Conservation (phyloP, 2,797 vertebrate species). For the Pempheris klunzingeri region DNA sequence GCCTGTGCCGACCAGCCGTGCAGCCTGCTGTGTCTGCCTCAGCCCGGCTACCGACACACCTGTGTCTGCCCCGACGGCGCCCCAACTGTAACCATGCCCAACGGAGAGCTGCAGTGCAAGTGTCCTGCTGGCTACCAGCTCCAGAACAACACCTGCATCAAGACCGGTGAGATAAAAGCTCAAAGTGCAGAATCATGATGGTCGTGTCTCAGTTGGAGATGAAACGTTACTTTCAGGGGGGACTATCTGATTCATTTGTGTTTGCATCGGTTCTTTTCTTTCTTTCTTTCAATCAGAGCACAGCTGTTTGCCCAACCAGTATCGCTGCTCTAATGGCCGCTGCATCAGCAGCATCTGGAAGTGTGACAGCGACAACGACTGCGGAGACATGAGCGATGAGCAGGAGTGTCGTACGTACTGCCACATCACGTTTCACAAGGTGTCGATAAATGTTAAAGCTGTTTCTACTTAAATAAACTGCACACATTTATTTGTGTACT, state of each 20-base stretch:
- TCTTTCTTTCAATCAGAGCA: conserved; percentile 82
- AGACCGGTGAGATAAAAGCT: conserved; percentile 85
- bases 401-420: conserved; percentile 93
- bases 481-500: background rate
- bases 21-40: conserved; percentile 94
- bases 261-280: background rate
- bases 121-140: conserved; percentile 90
- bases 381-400: conserved; percentile 98
- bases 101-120: conserved; percentile 90
- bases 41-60: conserved; percentile 87
- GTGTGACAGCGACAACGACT: conserved; percentile 98
- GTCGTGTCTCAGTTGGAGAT: background rate
- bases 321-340: conserved; percentile 94
- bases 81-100: conserved; percentile 81
- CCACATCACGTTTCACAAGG: background rate
- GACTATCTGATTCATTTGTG: background rate
- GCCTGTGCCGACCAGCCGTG: conserved; percentile 91
- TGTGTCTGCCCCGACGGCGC: conserved; percentile 93
- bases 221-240: background rate
- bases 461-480: no score
- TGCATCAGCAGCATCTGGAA: conserved; percentile 99
- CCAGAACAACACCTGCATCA: conserved; percentile 89
- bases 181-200: no score
- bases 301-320: conserved; percentile 95
- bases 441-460: background rate